Evolutionary conservation across 2,888 invertebrate species (phyloP), one percentile per base, ranked within the genome.

Genomic region (Drosophila borborema): DNA sequence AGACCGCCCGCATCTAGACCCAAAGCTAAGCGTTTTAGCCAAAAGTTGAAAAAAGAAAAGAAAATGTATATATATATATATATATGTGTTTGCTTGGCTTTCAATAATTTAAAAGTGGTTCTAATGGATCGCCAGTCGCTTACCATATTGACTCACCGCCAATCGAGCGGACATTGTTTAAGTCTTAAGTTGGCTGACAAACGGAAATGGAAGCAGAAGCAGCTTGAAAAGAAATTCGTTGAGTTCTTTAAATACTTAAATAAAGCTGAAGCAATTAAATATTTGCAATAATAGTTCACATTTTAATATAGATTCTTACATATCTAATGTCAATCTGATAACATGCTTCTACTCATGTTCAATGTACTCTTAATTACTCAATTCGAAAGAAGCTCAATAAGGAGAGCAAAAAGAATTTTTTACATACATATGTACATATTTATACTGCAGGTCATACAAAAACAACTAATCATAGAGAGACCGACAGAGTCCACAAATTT

Each of bases 41-140:
- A 66, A 55, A 55, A 77, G 55, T 53, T 65, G 65, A 20, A 18
- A 18, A 41, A 28, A 5, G 28, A 54, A 7, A 28, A 40, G 16
- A 54, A 16, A 23, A 14, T 31, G 20, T 36, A 38, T 31, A 31
- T 49, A 31, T 16, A 28, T 46, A n/a, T 48, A 9, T 46, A n/a
- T 48, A 9, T 36, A 16, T 38, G 14, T 55, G 28, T 58, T 46
- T 53, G 64, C 40, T 41, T 45, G 45, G 72, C 74, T 74, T 77
- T 80, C 67, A 74, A 74, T 70, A 69, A 80, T 79, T 73, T 73
- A 56, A 68, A 78, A 74, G 67, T 54, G 78, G 56, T 51, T 68
- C 74, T 70, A 71, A 63, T 62, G 38, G 48, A 43, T 55, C 58
- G 45, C 58, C 45, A 58, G 45, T 20, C 60, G 61, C 43, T 71